Evolutionary conservation across 1,140 invertebrate species (phyloP).

Genomic region (Drosophila biarmipes): DNA sequence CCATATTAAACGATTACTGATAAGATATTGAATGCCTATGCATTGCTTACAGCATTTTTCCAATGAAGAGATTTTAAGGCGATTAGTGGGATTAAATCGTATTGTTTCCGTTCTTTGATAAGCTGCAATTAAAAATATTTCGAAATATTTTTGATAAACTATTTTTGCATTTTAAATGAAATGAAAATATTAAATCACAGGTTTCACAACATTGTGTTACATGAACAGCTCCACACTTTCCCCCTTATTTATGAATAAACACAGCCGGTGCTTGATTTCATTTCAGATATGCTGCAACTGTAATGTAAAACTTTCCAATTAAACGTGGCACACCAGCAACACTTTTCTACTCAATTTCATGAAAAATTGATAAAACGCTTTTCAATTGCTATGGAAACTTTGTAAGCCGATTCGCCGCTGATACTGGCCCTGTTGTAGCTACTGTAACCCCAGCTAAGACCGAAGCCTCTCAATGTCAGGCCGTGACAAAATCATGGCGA

Average conservation of each 20-base stretch:
- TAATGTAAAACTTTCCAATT: constrained; percentile 57
- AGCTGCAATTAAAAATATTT: constrained; percentile 4
- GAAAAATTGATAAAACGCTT: constrained; percentile 44
- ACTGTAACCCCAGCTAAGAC: constrained; percentile 9
- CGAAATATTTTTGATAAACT: constrained; percentile 1
- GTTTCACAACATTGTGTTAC: not conserved
- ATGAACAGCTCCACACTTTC: constrained; percentile 2
- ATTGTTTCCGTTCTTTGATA: not conserved
- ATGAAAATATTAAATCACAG: constrained; percentile 12
- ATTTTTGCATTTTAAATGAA: constrained; percentile 4
- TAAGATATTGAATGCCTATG: not conserved
- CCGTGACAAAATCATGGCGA: constrained; percentile 60
- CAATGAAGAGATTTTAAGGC: not conserved
- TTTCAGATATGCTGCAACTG: constrained; percentile 55
- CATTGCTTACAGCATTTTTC: not conserved
- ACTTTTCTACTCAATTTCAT: constrained; percentile 25
- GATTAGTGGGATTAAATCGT: not conserved
- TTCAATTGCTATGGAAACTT: constrained; percentile 39
- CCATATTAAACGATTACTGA: constrained; percentile 20
- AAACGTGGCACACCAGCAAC: constrained; percentile 7
- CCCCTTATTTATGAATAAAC: constrained; percentile 12
- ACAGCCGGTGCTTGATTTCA: constrained; percentile 37
- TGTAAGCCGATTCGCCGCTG: constrained; percentile 44
- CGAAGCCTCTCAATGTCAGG: constrained; percentile 39
- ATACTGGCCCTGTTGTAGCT: constrained; percentile 1